Percentiles rank a stretch among this genome's conserved stretches.
Conservation (phyloP, 2,888 invertebrate species). For the Octodonta nipae region DNA sequence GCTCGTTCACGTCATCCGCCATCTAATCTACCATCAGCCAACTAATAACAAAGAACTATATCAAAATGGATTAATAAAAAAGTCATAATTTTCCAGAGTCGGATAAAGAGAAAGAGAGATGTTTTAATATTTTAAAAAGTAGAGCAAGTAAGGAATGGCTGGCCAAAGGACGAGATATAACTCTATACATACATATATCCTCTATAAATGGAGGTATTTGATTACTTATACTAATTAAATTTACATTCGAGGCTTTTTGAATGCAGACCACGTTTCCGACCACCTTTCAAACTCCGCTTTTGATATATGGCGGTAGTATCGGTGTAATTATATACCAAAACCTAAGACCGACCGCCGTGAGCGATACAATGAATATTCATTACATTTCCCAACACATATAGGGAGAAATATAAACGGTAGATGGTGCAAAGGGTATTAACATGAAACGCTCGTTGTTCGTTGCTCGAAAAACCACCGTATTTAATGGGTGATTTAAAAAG, state of each 20-base stretch:
- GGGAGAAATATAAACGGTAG: slow-evolving; percentile 14
- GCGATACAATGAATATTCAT: slow-evolving; percentile 33
- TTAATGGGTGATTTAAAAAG: too few species aligned
- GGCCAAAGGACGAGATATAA: slow-evolving; percentile 13
- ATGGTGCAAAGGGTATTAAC: slow-evolving; percentile 7
- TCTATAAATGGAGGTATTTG: slow-evolving; percentile 16
- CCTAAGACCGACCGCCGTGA: slow-evolving; percentile 29
- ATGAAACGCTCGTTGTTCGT: too few species aligned
- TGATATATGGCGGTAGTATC: slow-evolving; percentile 29
- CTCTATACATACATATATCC: slow-evolving; percentile 24
- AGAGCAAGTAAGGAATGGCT: too few species aligned
- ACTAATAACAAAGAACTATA: too few species aligned
- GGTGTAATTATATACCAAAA: slow-evolving; percentile 31
- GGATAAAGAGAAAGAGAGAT: too few species aligned
- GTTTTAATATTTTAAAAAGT: too few species aligned
- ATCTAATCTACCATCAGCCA: too few species aligned
- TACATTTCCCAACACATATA: slow-evolving; percentile 21
- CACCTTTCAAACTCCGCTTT: slow-evolving; percentile 31
- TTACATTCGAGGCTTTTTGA: slow-evolving; percentile 26
- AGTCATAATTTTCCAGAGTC: too few species aligned
- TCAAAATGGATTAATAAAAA: too few species aligned
- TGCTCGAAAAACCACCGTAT: too few species aligned
- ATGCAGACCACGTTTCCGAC: slow-evolving; percentile 28
- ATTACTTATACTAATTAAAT: slow-evolving; percentile 27
- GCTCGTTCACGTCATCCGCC: too few species aligned